These are phyloP conservation scores for Patella ulyssiponensis DNA, from an alignment of 2,888 invertebrate species.

Conservation along the genomic window DNA sequence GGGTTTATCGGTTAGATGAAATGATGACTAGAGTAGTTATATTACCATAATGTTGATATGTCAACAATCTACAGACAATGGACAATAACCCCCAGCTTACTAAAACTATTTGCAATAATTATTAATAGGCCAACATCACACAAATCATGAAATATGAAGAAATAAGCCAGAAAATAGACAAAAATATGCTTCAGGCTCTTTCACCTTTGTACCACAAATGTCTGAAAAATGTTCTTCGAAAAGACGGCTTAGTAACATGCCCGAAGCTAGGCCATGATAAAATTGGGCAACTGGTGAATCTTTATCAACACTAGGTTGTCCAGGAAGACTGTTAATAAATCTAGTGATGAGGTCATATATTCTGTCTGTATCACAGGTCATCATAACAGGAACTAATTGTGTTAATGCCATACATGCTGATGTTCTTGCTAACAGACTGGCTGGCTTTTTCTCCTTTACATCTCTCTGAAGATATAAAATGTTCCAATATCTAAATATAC, in stretches of 20 bases:
- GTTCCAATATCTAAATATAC: background rate
- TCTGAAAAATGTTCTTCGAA: constrained; percentile 62
- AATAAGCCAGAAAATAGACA: no score
- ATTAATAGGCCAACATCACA: no score
- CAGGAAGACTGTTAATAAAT: constrained; percentile 50
- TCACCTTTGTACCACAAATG: constrained; percentile 58
- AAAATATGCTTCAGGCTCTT: background rate
- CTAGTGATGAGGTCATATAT: constrained; percentile 47
- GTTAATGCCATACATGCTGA: constrained; percentile 54
- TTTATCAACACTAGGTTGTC: constrained; percentile 41
- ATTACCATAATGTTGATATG: no score
- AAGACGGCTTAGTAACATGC: constrained; percentile 53
- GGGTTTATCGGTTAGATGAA: no score
- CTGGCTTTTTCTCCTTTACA: constrained; percentile 51
- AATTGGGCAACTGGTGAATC: constrained; percentile 53
- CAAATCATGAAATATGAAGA: no score
- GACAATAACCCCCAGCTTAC: background rate
- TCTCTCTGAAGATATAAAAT: constrained; percentile 43
- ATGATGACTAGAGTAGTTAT: no score
- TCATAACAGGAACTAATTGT: constrained; percentile 53
- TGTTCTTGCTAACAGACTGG: constrained; percentile 57
- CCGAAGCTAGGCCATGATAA: constrained; percentile 57
- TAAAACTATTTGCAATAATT: background rate
- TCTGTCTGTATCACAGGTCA: constrained; percentile 47
- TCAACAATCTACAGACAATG: no score